Evolutionary conservation across 2,888 invertebrate genomes (phyloP), one percentile per base, ranked within the genome.

Genomic region (Troides oblongomaculatus): DNA sequence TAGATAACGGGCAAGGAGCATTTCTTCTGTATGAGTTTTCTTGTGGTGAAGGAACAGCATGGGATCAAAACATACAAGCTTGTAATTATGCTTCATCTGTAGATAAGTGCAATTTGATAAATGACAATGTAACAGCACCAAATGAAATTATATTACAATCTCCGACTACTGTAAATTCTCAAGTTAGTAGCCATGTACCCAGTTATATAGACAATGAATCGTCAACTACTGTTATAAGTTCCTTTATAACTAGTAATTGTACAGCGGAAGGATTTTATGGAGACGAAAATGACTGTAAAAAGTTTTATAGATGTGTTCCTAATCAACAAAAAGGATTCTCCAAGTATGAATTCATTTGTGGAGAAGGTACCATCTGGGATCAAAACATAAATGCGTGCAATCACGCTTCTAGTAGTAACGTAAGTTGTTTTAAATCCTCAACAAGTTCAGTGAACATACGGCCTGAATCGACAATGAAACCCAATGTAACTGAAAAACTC

Each of bases 331-430:
- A 93, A 71, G 91, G 92, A 4, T 95, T 90, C 76, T 94, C 87
- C 62, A 94, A 94, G 84, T 95, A 95, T 80, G 95, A 96, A 72
- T 97, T 96, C 82, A 89, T 89, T 18, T 97, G 97, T 83, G 95
- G 95, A 4, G 93, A 95, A 68, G 96, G 96, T 64, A 97, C 97
- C 7, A 95, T 95, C 50, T 97, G 97, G 96, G 96, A 96, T 86
- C 93, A 94, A 70, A 87, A 92, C 66, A 86, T 94, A 71, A 94
- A 80, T 93, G 95, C 64, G 21, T 97, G 96, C 81, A 96, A 96
- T 83, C 94, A 96, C 80, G 70, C 30, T 64, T 62, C 68, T 36
- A 61, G 18, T 25, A 39, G 62, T 58, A 62, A 62, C 12, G 58
- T 3, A 74, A 70, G 73, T 80, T 53, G 74, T 70, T 62, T 80